These are phyloP conservation scores for Odontothrips loti DNA, from an alignment of 2,888 invertebrate species.

Conservation along the genomic window DNA sequence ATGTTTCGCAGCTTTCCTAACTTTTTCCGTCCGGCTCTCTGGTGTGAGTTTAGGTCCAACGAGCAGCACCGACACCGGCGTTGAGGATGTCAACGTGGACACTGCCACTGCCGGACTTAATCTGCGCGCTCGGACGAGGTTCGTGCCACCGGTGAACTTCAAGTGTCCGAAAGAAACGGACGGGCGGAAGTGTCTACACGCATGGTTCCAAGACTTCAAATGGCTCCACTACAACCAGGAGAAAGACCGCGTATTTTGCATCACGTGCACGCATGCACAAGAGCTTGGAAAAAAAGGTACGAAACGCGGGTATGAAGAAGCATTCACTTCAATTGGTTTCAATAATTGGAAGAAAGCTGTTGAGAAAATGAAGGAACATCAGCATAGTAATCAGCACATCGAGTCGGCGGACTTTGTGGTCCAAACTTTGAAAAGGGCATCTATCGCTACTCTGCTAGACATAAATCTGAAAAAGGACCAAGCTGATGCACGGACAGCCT, in stretches of 20 bases:
- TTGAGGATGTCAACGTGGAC: too few species aligned
- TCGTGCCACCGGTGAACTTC: too few species aligned
- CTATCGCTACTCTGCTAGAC: background rate
- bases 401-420: background rate
- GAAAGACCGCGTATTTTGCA: slow-evolving; percentile 28
- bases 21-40: too few species aligned
- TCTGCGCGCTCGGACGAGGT: too few species aligned
- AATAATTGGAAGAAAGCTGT: background rate
- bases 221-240: slow-evolving; percentile 29
- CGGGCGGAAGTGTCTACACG: background rate
- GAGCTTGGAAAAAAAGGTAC: slow-evolving; percentile 25
- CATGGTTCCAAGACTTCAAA: background rate
- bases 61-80: too few species aligned
- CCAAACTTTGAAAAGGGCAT: background rate
- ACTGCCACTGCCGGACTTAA: too few species aligned
- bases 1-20: too few species aligned
- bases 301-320: background rate
- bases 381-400: background rate
- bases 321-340: background rate
- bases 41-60: too few species aligned
- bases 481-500: background rate
- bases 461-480: background rate
- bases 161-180: too few species aligned
- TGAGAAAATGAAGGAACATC: background rate
- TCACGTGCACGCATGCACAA: slow-evolving; percentile 28